Evolutionary conservation across 2,113 vertebrate genomes (phyloP), one percentile per base, ranked within the genome.

Genomic region (Rhinogobius similis): DNA sequence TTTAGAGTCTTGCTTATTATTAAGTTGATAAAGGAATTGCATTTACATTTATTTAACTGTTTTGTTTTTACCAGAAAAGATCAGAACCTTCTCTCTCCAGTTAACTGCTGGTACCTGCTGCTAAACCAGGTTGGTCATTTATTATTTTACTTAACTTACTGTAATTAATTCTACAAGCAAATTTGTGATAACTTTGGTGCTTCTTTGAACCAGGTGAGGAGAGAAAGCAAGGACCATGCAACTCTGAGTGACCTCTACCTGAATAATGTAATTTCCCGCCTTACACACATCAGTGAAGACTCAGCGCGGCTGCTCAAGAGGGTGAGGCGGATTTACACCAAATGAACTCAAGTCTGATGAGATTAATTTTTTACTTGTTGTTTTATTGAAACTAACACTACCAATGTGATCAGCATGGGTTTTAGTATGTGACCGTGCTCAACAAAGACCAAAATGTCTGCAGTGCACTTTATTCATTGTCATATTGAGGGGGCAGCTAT

Each of bases 101-200:
- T 99, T 61, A 99, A 99, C 90, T 99, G 98, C 87, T 99, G 98
- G 98, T 99, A 99, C 87, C 89, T 99, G 88, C 94, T 99, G 23
- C 89, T 99, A 79, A 99, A 99, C 74, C 90, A 92, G 88, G 90
- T 91, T 20, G 0, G 72, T 48, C 24, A 0, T 14, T 10, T 24
- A 21, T 27, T 32, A 65, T n/a, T 59, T 67, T n/a, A n/a, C n/a
- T n/a, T n/a, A n/a, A n/a, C n/a, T 27, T 23, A 26, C 56, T 32
- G 27, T 43, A 1, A 9, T 1, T 0, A 9, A 0, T 10, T 1
- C 14, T 20, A 23, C 10, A 52, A 26, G 58, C 5, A 23, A 62
- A 38, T 11, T 23, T 3, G 9, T 32, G 38, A 29, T 9, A 12
- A 18, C 14, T 20, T 4, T 21, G 4, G 0, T 1, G 5, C 12